Percentiles rank a stretch among this genome's conserved stretches.
phyloP scores from a whole-genome alignment of 2,888 invertebrate genomes.

The Junonia oenone region DNA sequence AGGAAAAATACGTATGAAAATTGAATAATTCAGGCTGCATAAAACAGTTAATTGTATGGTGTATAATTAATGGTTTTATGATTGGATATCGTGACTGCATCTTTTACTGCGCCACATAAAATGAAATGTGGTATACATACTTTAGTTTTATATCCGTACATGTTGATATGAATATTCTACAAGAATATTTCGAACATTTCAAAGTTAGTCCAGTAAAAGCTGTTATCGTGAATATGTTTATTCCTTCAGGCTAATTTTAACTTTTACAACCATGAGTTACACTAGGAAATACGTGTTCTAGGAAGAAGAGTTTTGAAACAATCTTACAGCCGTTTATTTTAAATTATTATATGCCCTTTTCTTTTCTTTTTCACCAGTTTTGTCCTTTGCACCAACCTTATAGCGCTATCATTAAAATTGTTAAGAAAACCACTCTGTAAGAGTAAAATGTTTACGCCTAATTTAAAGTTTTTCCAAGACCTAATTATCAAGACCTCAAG shows the following conservation, averaged over 20 bases:
- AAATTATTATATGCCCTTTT: not conserved
- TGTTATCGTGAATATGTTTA: slow-evolving; percentile 10
- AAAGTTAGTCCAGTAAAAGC: not conserved
- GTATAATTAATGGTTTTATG: too few relatives aligned
- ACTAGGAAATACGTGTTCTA: slow-evolving; percentile 11
- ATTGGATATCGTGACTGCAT: too few relatives aligned
- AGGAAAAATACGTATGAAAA: not conserved
- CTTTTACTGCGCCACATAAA: too few relatives aligned
- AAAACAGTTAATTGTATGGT: not conserved
- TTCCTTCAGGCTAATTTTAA: slow-evolving; percentile 9
- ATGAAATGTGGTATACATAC: too few relatives aligned
- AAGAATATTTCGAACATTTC: not conserved
- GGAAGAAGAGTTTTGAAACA: slow-evolving; percentile 11
- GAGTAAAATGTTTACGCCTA: not conserved
- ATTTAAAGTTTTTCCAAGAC: slow-evolving; percentile 1
- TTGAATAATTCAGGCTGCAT: not conserved
- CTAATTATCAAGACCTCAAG: not conserved
- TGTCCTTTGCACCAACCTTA: not conserved
- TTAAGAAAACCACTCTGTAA: not conserved
- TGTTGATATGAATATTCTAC: not conserved
- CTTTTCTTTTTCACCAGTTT: too few relatives aligned
- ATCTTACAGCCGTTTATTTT: not conserved
- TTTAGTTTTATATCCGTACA: not conserved
- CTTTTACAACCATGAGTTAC: slow-evolving; percentile 6
- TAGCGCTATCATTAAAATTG: not conserved